Evolutionary conservation across 2,113 vertebrate species (phyloP), one percentile per base, ranked within the genome.

Genomic region (Colossoma macropomum): DNA sequence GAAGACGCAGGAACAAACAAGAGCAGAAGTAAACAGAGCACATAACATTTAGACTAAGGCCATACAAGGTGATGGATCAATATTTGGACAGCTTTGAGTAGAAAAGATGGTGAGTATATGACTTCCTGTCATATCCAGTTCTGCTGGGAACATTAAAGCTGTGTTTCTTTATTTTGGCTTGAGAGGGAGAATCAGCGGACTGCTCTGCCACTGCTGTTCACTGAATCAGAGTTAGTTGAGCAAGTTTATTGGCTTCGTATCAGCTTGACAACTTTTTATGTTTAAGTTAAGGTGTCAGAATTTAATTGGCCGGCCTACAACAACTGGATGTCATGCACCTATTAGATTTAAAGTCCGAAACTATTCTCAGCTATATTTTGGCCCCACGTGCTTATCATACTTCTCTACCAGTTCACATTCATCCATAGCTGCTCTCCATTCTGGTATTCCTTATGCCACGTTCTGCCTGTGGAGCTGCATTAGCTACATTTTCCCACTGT

Each of bases 51-150:
- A 79, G 15, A 75, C 13, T 32, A 73, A 69, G 32, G 41, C 19
- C 50, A 82, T n/a, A 81, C 77, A 84, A 28, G 62, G n/a, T 56
- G 68, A 87, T 85, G 83, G 63, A 75, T 73, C 32, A 52, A 17
- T 54, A 48, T 50, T 28, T 25, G 16, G 73, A 10, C 25, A 27
- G 45, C 60, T 77, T 75, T 80, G 45, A 32, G 34, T 68, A 82
- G 65, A 83, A 71, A 82, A 81, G 25, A 88, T 88, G 87, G 87
- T 88, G 65, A 88, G 87, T 88, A 30, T 12, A 25, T 27, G 48
- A 48, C 56, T 66, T 70, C 48, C 62, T 56, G 62, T 28, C 13
- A 9, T 69, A 13, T 68, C 13, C n/a, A 75, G 60, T 56, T 27
- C 21, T 75, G 21, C 21, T 11, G 30, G 30, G 66, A 71, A 38